phyloP scores from a whole-genome alignment of 2,113 vertebrate species.

The Scalopus aquaticus region DNA sequence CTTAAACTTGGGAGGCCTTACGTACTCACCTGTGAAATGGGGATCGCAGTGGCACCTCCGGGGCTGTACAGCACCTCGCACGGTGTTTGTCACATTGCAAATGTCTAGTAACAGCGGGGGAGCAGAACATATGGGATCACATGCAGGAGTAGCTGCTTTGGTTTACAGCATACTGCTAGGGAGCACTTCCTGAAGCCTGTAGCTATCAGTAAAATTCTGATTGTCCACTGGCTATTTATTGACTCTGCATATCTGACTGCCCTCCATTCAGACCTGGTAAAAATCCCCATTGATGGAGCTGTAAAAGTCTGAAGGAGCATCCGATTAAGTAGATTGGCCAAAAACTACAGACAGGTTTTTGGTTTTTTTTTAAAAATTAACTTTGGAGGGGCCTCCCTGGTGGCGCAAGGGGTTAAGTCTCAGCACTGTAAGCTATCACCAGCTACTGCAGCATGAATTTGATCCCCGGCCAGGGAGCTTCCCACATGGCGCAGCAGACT shows the following conservation, averaged over 20 bases:
- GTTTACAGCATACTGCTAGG: neutral
- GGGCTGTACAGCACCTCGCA: neutral
- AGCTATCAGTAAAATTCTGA: neutral
- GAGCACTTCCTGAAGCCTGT: neutral
- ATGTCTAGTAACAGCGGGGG: neutral
- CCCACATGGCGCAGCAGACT: no score
- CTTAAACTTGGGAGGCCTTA: neutral
- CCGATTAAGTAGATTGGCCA: neutral
- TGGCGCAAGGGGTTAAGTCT: no score
- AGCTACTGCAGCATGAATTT: no score
- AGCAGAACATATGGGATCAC: neutral
- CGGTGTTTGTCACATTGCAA: neutral
- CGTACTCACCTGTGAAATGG: neutral
- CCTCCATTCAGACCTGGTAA: neutral
- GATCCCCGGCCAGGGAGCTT: no score
- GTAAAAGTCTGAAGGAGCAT: neutral
- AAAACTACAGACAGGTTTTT: neutral
- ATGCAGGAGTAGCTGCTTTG: neutral
- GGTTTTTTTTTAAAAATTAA: no score
- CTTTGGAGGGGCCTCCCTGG: no score
- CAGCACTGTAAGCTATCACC: no score
- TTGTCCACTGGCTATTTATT: neutral
- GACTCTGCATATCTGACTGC: neutral
- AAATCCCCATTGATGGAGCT: neutral
- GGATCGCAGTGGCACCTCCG: neutral